Evolutionary conservation across 1,140 invertebrate genomes (phyloP).

Genomic region (Drosophila guanche): DNA sequence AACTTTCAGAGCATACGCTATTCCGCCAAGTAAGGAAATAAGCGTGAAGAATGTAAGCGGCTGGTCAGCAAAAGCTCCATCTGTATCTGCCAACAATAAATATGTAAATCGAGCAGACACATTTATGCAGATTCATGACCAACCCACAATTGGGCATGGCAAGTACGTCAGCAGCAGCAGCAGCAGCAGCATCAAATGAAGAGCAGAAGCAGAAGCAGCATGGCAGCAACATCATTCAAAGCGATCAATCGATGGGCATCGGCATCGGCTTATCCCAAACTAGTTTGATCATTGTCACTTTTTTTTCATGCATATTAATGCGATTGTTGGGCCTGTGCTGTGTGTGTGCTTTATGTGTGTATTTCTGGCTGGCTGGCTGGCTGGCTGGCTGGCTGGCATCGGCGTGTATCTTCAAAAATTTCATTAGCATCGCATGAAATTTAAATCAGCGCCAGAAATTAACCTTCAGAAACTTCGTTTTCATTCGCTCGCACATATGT

Average conservation of each 20-base stretch:
- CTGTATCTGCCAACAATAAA: conserved; percentile 1
- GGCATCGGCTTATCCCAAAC: conserved; percentile 23
- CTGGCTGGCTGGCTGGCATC: neutral
- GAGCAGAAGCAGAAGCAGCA: conserved; percentile 14
- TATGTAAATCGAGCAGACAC: conserved; percentile 32
- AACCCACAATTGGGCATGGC: conserved; percentile 39
- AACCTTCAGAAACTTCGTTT: conserved; percentile 56
- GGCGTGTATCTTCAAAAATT: conserved; percentile 45
- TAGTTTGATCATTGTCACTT: conserved; percentile 49
- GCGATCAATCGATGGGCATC: conserved; percentile 11
- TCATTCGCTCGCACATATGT: conserved; percentile 10
- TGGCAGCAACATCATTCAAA: conserved; percentile 6
- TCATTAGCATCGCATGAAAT: conserved; percentile 60
- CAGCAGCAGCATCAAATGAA: conserved; percentile 6
- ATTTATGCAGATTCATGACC: conserved; percentile 7
- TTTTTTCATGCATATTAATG: conserved; percentile 43
- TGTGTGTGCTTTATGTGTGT: conserved; percentile 15
- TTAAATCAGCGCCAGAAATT: conserved; percentile 58
- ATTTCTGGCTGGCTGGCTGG: conserved; percentile 21
- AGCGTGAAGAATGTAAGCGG: neutral
- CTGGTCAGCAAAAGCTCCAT: conserved; percentile 2
- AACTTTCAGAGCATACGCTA: neutral
- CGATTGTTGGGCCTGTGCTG: neutral
- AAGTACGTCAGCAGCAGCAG: conserved; percentile 36
- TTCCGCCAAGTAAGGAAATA: conserved; percentile 8